Evolutionary conservation across 2,113 vertebrate genomes (phyloP).

Genomic region (Bujurquina vittata): DNA sequence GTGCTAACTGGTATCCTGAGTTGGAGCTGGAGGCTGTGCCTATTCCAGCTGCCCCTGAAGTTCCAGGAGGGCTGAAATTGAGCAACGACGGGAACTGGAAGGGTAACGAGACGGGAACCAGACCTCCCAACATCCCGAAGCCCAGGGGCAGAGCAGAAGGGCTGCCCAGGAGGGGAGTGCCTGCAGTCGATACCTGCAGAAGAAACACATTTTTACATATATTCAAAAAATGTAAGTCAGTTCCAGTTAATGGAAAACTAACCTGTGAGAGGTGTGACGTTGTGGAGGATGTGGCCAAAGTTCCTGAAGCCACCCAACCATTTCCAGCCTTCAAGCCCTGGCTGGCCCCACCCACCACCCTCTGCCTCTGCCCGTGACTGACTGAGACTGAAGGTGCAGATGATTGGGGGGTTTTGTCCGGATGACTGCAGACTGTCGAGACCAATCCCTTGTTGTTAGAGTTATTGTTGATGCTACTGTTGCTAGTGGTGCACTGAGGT

Average conservation of each 20-base stretch:
- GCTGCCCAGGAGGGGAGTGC: conserved; percentile 84
- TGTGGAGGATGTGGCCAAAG: conserved; percentile 69
- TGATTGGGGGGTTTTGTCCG: conserved; percentile 56
- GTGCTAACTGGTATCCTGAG: conserved; percentile 83
- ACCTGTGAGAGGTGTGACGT: conserved; percentile 81
- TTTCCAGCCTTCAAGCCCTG: conserved; percentile 73
- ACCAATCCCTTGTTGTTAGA: conserved; percentile 44
- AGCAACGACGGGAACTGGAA: conserved; percentile 96
- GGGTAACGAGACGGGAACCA: conserved; percentile 96
- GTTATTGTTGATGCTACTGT: conserved; percentile 37
- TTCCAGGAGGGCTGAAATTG: conserved; percentile 87
- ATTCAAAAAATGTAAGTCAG: not conserved
- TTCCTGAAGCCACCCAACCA: conserved; percentile 66
- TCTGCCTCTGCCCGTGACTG: conserved; percentile 76
- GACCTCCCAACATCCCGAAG: conserved; percentile 95
- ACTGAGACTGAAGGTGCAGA: conserved; percentile 49
- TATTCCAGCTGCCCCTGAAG: conserved; percentile 66
- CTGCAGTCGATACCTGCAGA: conserved; percentile 87
- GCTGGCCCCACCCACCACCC: conserved; percentile 64
- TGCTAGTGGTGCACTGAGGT: conserved; percentile 38
- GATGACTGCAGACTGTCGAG: conserved; percentile 27
- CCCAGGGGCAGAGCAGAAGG: conserved; percentile 91
- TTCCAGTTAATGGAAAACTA: not conserved
- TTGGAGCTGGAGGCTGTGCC: conserved; percentile 69
- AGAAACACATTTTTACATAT: not conserved